Percentiles rank a stretch among this genome's conserved stretches.
Conservation (phyloP, 1,140 invertebrate genomes). For the Hycleus cichorii region DNA sequence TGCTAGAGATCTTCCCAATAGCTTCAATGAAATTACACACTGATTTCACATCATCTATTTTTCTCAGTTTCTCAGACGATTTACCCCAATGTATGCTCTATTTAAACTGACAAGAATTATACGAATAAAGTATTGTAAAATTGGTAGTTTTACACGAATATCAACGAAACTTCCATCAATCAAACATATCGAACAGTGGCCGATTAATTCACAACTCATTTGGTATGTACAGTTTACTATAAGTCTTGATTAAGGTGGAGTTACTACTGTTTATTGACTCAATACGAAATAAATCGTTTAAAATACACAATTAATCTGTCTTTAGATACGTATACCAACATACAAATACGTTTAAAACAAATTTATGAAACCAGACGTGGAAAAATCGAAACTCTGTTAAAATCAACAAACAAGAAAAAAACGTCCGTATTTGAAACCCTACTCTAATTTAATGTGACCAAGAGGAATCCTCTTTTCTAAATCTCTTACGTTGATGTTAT, state of each 20-base stretch:
- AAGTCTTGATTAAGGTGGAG: neutral
- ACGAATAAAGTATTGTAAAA: neutral
- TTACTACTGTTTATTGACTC: neutral
- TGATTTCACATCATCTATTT: conserved; percentile 23
- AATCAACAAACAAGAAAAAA: neutral
- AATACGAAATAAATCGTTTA: neutral
- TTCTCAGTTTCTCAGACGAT: conserved; percentile 20
- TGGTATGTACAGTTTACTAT: too few relatives aligned
- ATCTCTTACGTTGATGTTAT: conserved; percentile 18
- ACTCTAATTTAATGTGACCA: conserved; percentile 23
- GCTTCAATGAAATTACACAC: conserved; percentile 24
- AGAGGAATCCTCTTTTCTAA: conserved; percentile 20
- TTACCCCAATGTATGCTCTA: conserved; percentile 10
- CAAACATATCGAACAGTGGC: too few relatives aligned
- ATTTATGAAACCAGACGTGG: neutral
- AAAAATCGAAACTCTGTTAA: neutral
- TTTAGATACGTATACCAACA: too few relatives aligned
- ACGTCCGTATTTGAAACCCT: conserved; percentile 15
- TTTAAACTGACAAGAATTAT: neutral
- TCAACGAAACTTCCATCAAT: too few relatives aligned
- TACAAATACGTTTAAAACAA: neutral
- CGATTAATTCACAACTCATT: too few relatives aligned
- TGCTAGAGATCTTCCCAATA: conserved; percentile 17
- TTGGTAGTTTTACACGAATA: too few relatives aligned
- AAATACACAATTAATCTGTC: too few relatives aligned